Percentiles rank a stretch among this genome's conserved stretches.
Conservation (phyloP, 2,888 invertebrate genomes). For the Polia nebulosa region DNA sequence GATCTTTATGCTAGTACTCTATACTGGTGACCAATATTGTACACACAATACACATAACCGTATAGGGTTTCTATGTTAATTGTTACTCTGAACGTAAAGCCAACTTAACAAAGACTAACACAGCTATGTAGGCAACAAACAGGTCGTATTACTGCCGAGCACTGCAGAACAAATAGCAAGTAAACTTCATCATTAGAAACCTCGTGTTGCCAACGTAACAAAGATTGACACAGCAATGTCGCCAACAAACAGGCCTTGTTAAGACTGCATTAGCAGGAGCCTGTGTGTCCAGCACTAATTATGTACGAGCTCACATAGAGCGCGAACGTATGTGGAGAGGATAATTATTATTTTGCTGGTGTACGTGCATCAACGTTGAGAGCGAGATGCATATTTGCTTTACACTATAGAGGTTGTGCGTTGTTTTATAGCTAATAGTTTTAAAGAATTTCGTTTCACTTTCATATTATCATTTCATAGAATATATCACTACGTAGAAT, state of each 20-base stretch:
- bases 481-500: too few species aligned
- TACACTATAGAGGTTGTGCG: not conserved
- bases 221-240: conserved; percentile 53
- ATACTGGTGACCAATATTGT: too few species aligned
- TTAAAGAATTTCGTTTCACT: too few species aligned
- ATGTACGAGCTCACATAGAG: conserved; percentile 32
- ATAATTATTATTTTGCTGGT: conserved; percentile 46
- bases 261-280: conserved; percentile 34
- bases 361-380: conserved; percentile 4
- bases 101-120: conserved; percentile 32
- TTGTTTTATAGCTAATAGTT: too few species aligned
- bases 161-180: conserved; percentile 29
- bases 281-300: conserved; percentile 45
- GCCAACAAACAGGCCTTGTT: conserved; percentile 39
- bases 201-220: conserved; percentile 46
- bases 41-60: too few species aligned
- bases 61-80: conserved; percentile 3
- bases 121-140: conserved; percentile 15
- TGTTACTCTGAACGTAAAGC: conserved; percentile 2
- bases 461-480: too few species aligned
- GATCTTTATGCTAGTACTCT: not conserved
- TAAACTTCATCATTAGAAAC: conserved; percentile 50
- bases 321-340: conserved; percentile 20
- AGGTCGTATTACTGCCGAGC: conserved; percentile 11
- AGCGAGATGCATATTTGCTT: not conserved